phyloP scores from a whole-genome alignment of 1,140 invertebrate genomes.

The Sipha flava region DNA sequence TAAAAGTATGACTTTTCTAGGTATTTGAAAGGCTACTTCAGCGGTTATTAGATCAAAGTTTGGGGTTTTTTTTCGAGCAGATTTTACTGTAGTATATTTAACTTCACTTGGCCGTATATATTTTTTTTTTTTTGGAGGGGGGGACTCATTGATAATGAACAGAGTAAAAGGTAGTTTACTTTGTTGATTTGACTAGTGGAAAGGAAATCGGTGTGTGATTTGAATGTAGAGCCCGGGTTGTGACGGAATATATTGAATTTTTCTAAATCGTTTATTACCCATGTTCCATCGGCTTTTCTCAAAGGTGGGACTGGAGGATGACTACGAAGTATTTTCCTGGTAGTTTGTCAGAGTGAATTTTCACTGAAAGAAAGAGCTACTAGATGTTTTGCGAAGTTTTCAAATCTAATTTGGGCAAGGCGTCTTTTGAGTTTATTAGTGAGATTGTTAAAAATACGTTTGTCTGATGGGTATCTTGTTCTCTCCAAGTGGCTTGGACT shows the following conservation, averaged over 20 bases:
- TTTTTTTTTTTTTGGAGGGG: neutral
- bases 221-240: neutral
- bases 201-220: no score
- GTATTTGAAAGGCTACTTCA: no score
- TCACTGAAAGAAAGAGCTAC: neutral
- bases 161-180: no score
- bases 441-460: neutral
- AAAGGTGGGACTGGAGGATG: neutral
- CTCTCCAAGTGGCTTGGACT: neutral
- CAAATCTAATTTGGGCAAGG: neutral
- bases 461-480: neutral
- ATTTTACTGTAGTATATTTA: no score
- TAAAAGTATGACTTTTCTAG: no score
- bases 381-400: neutral
- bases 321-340: constrained; percentile 13
- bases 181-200: neutral
- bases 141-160: no score
- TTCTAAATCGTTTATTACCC: neutral
- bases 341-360: constrained; percentile 22
- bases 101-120: no score
- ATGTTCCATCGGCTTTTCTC: no score
- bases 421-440: no score
- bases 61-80: no score
- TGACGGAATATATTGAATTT: neutral
- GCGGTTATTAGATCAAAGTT: no score